These are phyloP conservation scores for Phalacrocorax carbo DNA, from an alignment of 2,113 vertebrate genomes.

Conservation along the genomic window DNA sequence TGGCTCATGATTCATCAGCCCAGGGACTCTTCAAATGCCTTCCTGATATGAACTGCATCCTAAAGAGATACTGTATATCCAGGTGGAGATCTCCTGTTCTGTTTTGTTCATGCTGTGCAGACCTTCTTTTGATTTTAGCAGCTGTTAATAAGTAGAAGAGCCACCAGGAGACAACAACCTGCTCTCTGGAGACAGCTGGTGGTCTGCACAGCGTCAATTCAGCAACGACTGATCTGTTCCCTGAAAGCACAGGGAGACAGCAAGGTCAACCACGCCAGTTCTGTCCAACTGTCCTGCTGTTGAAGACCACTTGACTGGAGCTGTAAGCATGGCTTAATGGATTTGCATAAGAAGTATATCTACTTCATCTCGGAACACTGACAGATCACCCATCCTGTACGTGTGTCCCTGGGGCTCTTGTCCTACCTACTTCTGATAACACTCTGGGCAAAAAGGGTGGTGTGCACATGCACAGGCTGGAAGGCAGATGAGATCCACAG, in stretches of 20 bases:
- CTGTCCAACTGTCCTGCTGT: neutral
- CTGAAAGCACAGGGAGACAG: neutral
- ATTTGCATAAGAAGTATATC: neutral
- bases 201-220: neutral
- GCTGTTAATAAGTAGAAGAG: neutral
- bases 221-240: neutral
- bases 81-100: neutral
- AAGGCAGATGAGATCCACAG: neutral
- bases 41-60: neutral
- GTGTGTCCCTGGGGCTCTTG: neutral
- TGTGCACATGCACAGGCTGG: neutral
- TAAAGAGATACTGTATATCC: neutral
- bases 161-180: neutral
- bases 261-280: neutral
- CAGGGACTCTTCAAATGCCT: conserved; percentile 13
- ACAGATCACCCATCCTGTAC: neutral
- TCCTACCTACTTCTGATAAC: neutral
- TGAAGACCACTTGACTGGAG: neutral
- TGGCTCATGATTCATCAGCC: conserved; percentile 43
- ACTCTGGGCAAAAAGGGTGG: neutral
- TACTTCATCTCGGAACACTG: neutral
- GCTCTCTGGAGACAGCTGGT: neutral
- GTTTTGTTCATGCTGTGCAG: neutral
- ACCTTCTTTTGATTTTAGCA: neutral
- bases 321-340: neutral